Base-by-base conservation (phyloP, 2,797 vertebrate genomes). In the Danio aesculapii region DNA sequence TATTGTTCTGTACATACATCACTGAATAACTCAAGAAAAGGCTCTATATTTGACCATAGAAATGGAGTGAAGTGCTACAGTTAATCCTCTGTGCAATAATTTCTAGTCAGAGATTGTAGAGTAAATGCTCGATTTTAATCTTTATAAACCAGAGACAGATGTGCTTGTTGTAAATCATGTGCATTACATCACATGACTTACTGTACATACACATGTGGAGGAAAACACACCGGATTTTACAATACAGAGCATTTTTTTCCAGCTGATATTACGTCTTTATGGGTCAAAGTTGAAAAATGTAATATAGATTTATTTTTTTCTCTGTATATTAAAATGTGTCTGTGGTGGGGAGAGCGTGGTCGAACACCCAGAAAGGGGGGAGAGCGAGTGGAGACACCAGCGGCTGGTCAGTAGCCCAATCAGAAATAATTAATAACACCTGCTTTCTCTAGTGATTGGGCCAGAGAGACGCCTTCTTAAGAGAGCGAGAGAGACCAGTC, bases 161-260 rank as follows among this genome's bases (percentile, higher is more conserved):
- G 71, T 69, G 55, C 8, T 10, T 16, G 53, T 44, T 66, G 55
- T 46, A 21, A 55, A 21, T 55, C 9, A 46, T 46, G 39, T 16
- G 50, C 39, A 76, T 62, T 75, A 14, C 43, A 39, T 44, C 43
- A 14, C 63, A 57, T 47, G 62, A 64, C 52, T 77, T 77, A 57
- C 30, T 53, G 49, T 68, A 50, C 66, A 68, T 50, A 30, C 46
- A 50, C 46, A 49, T 3, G 12, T 30, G 46, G 64, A 11, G 21
- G 17, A 49, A 14, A 67, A 14, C 17, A 19, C 17, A 30, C 9
- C 39, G 6, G 14, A n/a, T 70, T 12, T 53, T 30, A 69, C 21
- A n/a, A 16, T 39, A 19, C 19, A 68, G 12, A 50, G 39, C 30
- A 57, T n/a, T 19, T 57, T 71, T 55, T 44, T 30, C 30, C 52